Evolutionary conservation across 2,797 vertebrate genomes (phyloP).

Genomic region (Lerista edwardsae): DNA sequence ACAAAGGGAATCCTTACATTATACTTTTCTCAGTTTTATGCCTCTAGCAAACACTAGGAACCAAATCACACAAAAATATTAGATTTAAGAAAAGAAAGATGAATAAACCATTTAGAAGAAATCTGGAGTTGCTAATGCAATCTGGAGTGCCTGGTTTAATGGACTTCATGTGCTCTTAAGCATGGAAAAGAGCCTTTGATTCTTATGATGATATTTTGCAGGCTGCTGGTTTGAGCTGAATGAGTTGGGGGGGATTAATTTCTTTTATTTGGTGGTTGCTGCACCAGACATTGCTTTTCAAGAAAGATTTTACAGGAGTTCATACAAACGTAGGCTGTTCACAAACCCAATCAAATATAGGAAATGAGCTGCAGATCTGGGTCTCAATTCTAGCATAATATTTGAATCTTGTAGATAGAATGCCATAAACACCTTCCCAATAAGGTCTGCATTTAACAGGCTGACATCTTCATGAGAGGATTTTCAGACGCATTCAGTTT

Average conservation of each 20-base stretch:
- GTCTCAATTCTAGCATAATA: too few species aligned
- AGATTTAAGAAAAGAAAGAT: slow-evolving; percentile 37
- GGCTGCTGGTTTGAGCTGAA: slow-evolving; percentile 52
- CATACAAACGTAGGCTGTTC: too few species aligned
- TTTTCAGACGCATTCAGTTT: too few species aligned
- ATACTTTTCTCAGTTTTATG: neutral
- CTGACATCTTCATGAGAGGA: too few species aligned
- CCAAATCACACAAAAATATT: slow-evolving; percentile 26
- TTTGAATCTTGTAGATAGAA: too few species aligned
- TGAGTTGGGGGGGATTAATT: slow-evolving; percentile 61
- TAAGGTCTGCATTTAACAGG: too few species aligned
- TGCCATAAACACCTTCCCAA: too few species aligned
- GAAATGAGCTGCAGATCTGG: too few species aligned
- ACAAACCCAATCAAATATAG: too few species aligned
- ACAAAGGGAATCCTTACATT: neutral
- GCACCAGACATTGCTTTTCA: too few species aligned
- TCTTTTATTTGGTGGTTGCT: slow-evolving; percentile 49
- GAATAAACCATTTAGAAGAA: slow-evolving; percentile 40
- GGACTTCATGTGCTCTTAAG: slow-evolving; percentile 57
- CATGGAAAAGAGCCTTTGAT: slow-evolving; percentile 71
- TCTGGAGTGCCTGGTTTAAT: slow-evolving; percentile 66
- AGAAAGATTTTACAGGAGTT: too few species aligned
- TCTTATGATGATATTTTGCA: slow-evolving; percentile 71
- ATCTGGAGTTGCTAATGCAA: slow-evolving; percentile 63
- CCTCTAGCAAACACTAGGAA: neutral